phyloP scores from a whole-genome alignment of 2,888 invertebrate genomes.

The Chrysolina oricalcia region DNA sequence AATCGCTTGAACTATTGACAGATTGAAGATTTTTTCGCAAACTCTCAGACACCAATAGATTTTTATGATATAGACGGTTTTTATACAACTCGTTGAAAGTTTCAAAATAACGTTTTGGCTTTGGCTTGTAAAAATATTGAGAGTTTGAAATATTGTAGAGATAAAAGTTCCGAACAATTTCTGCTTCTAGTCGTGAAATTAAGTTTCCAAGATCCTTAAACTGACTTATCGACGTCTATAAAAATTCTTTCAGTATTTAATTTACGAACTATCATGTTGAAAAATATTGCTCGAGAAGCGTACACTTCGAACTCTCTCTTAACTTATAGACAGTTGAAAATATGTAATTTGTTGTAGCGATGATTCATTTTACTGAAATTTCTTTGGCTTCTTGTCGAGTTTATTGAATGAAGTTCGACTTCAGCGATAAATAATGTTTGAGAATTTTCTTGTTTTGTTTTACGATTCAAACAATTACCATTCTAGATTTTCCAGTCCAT shows the following conservation, averaged over 20 bases:
- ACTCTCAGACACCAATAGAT: no score
- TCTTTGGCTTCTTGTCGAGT: background rate
- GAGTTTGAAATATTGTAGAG: background rate
- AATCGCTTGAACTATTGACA: no score
- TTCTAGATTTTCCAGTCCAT: no score
- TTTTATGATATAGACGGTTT: no score
- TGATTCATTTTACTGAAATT: background rate
- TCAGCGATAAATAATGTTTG: no score
- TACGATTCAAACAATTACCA: no score
- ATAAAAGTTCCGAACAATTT: background rate
- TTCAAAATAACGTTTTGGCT: background rate
- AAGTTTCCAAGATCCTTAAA: background rate
- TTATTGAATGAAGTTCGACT: background rate
- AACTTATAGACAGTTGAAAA: background rate
- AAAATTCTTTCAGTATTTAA: background rate
- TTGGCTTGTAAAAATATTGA: background rate
- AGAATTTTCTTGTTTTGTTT: no score
- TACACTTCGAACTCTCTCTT: background rate
- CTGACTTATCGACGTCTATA: conserved; percentile 7
- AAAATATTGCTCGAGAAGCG: background rate
- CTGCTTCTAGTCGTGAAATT: background rate
- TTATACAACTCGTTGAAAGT: no score
- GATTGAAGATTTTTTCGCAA: no score
- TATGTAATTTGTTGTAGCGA: background rate
- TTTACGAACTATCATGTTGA: conserved; percentile 3